phyloP scores from a whole-genome alignment of 2,797 vertebrate genomes.

The Babyrousa celebensis region DNA sequence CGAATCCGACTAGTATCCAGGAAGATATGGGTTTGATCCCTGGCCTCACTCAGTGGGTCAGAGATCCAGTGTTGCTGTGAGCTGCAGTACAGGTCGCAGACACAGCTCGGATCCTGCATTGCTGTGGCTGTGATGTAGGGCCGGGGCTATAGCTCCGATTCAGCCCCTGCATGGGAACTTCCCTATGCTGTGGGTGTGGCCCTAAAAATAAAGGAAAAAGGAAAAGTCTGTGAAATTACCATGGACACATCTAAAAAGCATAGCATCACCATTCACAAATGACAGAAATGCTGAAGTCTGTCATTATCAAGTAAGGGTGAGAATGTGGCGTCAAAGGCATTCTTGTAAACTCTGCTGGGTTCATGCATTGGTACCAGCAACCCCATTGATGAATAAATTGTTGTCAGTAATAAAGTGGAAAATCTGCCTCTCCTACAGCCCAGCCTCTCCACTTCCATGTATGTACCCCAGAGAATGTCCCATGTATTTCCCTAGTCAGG shows the following conservation, averaged over 20 bases:
- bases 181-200: too few relatives aligned
- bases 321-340: not conserved
- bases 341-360: not conserved
- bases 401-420: not conserved
- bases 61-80: too few relatives aligned
- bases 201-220: too few relatives aligned
- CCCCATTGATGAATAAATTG: not conserved
- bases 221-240: not conserved
- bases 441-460: not conserved
- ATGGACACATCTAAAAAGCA: not conserved
- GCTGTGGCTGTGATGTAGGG: too few relatives aligned
- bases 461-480: not conserved
- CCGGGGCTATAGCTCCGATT: too few relatives aligned
- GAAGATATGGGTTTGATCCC: too few relatives aligned
- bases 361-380: not conserved
- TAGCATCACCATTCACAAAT: conserved; percentile 28
- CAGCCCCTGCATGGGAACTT: too few relatives aligned
- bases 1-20: too few relatives aligned
- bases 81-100: too few relatives aligned
- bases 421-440: not conserved
- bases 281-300: not conserved
- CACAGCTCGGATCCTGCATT: too few relatives aligned
- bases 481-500: not conserved
- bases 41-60: too few relatives aligned
- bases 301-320: not conserved